phyloP scores from a whole-genome alignment of 2,113 vertebrate species.

The Syrrhaptes paradoxus region DNA sequence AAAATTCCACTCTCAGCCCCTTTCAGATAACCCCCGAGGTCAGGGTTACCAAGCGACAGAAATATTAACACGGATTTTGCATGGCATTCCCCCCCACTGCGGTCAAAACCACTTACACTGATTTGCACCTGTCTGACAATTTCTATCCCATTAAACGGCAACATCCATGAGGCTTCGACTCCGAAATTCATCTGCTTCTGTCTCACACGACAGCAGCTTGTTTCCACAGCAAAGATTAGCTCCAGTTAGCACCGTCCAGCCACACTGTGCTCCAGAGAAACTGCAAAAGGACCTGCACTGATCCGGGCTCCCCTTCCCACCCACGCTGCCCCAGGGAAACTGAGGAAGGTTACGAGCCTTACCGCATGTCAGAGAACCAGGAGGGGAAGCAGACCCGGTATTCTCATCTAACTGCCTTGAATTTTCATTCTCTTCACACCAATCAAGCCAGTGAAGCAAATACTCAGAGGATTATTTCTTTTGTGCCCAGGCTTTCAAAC shows the following conservation, averaged over 20 bases:
- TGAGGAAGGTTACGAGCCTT: not conserved
- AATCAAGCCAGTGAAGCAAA: constrained; percentile 66
- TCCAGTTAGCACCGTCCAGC: not conserved
- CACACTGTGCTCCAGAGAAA: not conserved
- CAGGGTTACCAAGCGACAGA: constrained; percentile 48
- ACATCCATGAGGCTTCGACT: not conserved
- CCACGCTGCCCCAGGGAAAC: not conserved
- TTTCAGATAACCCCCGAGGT: constrained; percentile 56
- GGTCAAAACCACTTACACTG: not conserved
- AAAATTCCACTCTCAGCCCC: constrained; percentile 55
- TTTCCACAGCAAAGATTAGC: not conserved
- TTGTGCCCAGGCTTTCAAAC: constrained; percentile 64
- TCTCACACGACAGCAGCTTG: not conserved
- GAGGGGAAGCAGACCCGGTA: not conserved
- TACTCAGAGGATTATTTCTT: constrained; percentile 62
- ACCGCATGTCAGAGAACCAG: not conserved
- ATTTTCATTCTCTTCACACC: constrained; percentile 67
- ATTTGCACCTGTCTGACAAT: constrained; percentile 22
- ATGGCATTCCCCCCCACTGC: not conserved
- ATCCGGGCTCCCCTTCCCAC: not conserved
- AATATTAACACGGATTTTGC: not conserved
- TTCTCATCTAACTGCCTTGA: constrained; percentile 47
- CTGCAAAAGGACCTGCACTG: not conserved
- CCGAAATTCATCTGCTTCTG: not conserved
- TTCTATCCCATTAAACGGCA: not conserved